phyloP scores from a whole-genome alignment of 2,113 vertebrate species.

The Bubalus kerabau region DNA sequence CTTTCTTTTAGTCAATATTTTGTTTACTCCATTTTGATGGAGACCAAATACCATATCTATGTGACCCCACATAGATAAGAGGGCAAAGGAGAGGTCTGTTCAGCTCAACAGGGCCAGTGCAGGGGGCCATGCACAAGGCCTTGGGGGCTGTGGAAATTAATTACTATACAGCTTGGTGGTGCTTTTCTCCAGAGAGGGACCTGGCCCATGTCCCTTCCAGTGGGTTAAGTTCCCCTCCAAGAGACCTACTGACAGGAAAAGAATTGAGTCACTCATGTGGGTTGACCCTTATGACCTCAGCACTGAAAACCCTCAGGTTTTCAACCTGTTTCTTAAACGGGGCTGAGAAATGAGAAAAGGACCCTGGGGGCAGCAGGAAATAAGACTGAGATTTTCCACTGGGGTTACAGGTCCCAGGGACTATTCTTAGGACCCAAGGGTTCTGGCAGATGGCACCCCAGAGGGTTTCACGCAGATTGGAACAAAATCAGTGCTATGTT shows the following conservation, averaged over 20 bases:
- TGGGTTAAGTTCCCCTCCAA: background rate
- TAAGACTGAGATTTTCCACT: background rate
- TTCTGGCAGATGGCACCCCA: background rate
- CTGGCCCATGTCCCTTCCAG: background rate
- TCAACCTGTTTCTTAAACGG: background rate
- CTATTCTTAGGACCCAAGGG: background rate
- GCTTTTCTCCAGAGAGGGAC: background rate
- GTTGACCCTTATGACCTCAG: background rate
- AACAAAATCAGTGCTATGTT: too few species aligned
- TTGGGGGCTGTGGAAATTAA: background rate
- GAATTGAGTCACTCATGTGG: background rate
- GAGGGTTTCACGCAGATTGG: background rate
- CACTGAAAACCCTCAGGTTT: background rate
- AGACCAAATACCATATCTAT: background rate
- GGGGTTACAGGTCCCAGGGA: background rate
- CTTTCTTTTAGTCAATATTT: background rate
- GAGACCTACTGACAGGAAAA: background rate
- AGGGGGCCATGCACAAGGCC: rapidly evolving
- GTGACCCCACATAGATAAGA: background rate
- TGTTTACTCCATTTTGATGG: background rate
- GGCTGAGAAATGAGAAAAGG: background rate
- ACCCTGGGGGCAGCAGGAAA: background rate
- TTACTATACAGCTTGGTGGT: rapidly evolving
- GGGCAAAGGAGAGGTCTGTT: background rate
- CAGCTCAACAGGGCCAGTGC: rapidly evolving